Base-by-base conservation (phyloP, 2,888 invertebrate genomes). In the Elmis aenea region DNA sequence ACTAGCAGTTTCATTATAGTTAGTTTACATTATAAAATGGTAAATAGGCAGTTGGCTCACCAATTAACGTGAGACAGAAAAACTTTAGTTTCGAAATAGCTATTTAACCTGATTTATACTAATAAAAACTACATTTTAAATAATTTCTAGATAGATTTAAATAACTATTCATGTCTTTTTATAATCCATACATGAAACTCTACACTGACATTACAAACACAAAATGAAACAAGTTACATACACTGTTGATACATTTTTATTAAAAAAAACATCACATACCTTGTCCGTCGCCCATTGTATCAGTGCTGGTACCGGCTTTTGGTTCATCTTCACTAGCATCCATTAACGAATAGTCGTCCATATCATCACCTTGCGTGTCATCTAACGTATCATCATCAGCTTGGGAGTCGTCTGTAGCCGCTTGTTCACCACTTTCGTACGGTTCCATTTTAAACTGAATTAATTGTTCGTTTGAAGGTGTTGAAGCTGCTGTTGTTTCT, bases 371-470 rank as follows among this genome's bases (percentile, higher is more conserved):
- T 35, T 45, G 20, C 5, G 30, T 35, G 25, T 65, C 64, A 34
- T 55, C 58, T 26, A 50, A 52, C 5, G 52, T 52, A 23, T 62
- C 61, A 18, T 64, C 63, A 18, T 64, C 64, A 33, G 54, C 57
- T 47, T 59, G 61, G 29, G 46, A 53, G n/a, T 63, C 60, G 27
- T 57, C 61, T 14, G 62, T 61, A 28, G 61, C 61, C 8, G 46
- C 41, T 45, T 58, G 58, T 6, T 33, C 39, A 22, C 47, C 51
- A 26, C 53, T 55, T 32, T 66, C 67, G 29, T 59, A 61, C 2
- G 67, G 67, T 58, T 68, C 67, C 58, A 65, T 59, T 58, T 67
- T 67, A 44, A 66, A 62, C 28, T 64, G 60, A 31, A 64, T 53
- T 10, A 55, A 28, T 33, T 55, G 41, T 11, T 51, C 46, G 13